These are phyloP conservation scores for Brachymystax lenok DNA, from an alignment of 2,797 vertebrate species.

Conservation along the genomic window DNA sequence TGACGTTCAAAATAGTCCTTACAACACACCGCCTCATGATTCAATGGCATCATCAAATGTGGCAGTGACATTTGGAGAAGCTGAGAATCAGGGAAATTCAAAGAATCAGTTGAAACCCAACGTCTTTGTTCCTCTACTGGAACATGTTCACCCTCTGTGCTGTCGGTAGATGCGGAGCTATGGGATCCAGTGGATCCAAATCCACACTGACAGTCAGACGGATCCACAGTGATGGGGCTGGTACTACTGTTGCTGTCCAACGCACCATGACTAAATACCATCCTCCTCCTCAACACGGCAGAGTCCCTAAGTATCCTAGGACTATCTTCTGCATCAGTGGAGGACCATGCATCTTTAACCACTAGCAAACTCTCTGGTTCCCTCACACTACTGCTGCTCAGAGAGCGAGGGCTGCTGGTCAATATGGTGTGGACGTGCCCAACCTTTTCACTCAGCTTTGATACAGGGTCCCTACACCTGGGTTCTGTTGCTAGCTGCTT, in stretches of 20 bases:
- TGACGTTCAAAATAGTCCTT: constrained; percentile 2
- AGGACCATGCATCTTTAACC: constrained; percentile 80
- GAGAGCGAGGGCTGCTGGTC: constrained; percentile 42
- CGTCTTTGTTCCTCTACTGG: constrained; percentile 46
- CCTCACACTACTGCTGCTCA: constrained; percentile 57
- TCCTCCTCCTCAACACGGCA: constrained; percentile 38
- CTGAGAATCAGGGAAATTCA: constrained; percentile 17
- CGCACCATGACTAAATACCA: constrained; percentile 29
- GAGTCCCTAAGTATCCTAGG: constrained; percentile 55
- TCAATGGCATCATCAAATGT: not conserved
- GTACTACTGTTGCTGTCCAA: constrained; percentile 56
- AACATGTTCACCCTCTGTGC: constrained; percentile 44
- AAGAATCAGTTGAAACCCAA: constrained; percentile 27
- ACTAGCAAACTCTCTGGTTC: constrained; percentile 70
- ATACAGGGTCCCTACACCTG: constrained; percentile 32
- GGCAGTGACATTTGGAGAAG: not conserved
- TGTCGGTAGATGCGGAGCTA: constrained; percentile 43
- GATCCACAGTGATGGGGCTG: constrained; percentile 55
- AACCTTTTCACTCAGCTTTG: constrained; percentile 47
- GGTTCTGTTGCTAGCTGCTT: constrained; percentile 30
- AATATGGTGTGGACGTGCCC: constrained; percentile 46
- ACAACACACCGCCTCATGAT: constrained; percentile 1
- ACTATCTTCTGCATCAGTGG: constrained; percentile 72
- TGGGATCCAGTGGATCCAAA: constrained; percentile 40
- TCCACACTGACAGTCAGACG: constrained; percentile 47